Conservation (phyloP, 2,797 vertebrate genomes). For the Cyclopterus lumpus region DNA sequence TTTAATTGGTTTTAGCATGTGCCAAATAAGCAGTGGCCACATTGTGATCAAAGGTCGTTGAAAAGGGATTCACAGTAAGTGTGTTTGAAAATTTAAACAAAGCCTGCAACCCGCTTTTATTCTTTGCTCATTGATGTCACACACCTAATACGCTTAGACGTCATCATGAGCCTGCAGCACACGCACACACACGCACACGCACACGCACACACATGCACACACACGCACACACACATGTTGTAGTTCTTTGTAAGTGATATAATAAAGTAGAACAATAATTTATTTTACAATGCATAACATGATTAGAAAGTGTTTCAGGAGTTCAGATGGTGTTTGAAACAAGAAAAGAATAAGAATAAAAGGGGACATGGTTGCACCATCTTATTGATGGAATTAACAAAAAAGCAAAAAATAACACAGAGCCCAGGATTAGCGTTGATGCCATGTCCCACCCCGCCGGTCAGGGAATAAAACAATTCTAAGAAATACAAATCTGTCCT, state of each 20-base stretch:
- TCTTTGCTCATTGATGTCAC: conserved; percentile 44
- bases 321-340: neutral
- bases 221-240: conserved; percentile 4
- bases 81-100: conserved; percentile 28
- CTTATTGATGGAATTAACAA: conserved; percentile 45
- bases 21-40: conserved; percentile 25
- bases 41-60: conserved; percentile 25
- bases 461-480: conserved; percentile 67
- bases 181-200: conserved; percentile 9
- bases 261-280: neutral
- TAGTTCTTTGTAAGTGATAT: neutral
- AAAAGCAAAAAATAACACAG: conserved; percentile 41
- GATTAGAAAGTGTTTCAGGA: neutral
- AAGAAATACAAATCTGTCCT: conserved; percentile 58
- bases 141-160: conserved; percentile 40
- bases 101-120: conserved; percentile 42
- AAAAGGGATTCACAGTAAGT: conserved; percentile 38
- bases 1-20: neutral
- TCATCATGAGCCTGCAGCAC: conserved; percentile 7
- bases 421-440: conserved; percentile 51
- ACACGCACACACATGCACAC: neutral
- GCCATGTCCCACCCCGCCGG: conserved; percentile 64
- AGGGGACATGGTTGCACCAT: conserved; percentile 19
- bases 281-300: neutral
- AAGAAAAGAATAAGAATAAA: conserved; percentile 11